Base-by-base conservation (phyloP, 2,113 vertebrate genomes). In the Thymallus thymallus region DNA sequence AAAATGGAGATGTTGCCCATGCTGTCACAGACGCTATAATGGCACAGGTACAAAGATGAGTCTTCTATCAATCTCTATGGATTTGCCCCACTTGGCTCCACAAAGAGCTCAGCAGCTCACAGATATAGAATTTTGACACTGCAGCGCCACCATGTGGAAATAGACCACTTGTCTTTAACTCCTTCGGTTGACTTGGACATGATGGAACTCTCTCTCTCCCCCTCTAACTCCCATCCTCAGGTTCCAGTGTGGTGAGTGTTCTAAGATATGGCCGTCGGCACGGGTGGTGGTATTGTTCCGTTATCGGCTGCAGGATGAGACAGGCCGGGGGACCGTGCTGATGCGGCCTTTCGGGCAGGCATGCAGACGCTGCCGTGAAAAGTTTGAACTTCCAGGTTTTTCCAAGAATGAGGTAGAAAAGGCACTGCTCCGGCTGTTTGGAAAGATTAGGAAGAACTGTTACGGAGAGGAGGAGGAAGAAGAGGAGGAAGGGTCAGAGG, bases 381-480 rank as follows among this genome's bases (percentile, higher is more conserved):
- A 1, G 3, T 90, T 46, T 71, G 0, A 76, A 0, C 68, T 67
- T 0, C 81, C 85, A 13, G 90, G 87, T 20, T 90, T 90, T 63
- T 6, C 72, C 23, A 0, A 32, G 1, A 3, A 82, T 0, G 71
- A 45, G 1, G 87, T 81, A 46, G 74, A 84, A 32, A 0, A 66
- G 0, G 58, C 67, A n/a, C 56, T 91, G 35, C 22, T 58, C 2
- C 29, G 16, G 41, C 58, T 91, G 51, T 70, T 83, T 51, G 2
- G 29, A 23, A 89, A 86, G 79, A 89, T 91, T 23, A 72, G 78
- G 13, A 90, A 86, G 71, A 91, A 91, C 20, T 82, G 86, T 48
- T 70, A 63, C 1, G 18, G 89, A 76, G 76, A 99, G 97, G 98
- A 85, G 0, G 26, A 26, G 26, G 26, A 26, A 1, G 30, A 71